Evolutionary conservation across 2,113 vertebrate genomes (phyloP).

Genomic region (Nanorana parkeri): DNA sequence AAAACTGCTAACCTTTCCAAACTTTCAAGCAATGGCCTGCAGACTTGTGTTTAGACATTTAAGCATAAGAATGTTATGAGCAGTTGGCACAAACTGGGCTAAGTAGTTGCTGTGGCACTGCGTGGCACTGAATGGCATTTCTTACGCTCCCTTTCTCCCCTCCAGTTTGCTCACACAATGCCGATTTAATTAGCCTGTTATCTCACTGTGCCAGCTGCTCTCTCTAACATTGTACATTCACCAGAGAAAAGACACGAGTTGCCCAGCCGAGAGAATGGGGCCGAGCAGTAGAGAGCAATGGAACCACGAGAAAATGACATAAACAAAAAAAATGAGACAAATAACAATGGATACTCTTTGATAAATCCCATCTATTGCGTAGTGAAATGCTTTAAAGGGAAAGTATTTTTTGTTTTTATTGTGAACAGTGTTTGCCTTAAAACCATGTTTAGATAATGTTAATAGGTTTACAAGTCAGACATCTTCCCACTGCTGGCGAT

Average conservation of each 20-base stretch:
- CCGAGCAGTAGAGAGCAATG: not conserved
- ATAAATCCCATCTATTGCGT: too few species aligned
- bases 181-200: slow-evolving; percentile 55
- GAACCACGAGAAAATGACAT: not conserved
- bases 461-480: too few species aligned
- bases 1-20: not conserved
- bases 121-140: slow-evolving; percentile 46
- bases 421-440: too few species aligned
- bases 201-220: slow-evolving; percentile 54
- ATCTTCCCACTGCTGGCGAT: too few species aligned
- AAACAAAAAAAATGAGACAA: slow-evolving; percentile 2
- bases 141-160: slow-evolving; percentile 34
- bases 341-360: not conserved
- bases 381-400: too few species aligned
- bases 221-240: slow-evolving; percentile 27
- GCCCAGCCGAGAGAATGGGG: slow-evolving; percentile 3
- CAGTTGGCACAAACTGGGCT: slow-evolving; percentile 36
- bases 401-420: too few species aligned
- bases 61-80: slow-evolving; percentile 12
- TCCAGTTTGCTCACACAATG: slow-evolving; percentile 51
- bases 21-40: not conserved
- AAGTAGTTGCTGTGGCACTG: slow-evolving; percentile 31
- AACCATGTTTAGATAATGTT: too few species aligned
- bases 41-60: slow-evolving; percentile 21
- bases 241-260: slow-evolving; percentile 37